These are phyloP conservation scores for Pangasianodon gigas DNA, from an alignment of 2,113 vertebrate genomes.

Conservation along the genomic window DNA sequence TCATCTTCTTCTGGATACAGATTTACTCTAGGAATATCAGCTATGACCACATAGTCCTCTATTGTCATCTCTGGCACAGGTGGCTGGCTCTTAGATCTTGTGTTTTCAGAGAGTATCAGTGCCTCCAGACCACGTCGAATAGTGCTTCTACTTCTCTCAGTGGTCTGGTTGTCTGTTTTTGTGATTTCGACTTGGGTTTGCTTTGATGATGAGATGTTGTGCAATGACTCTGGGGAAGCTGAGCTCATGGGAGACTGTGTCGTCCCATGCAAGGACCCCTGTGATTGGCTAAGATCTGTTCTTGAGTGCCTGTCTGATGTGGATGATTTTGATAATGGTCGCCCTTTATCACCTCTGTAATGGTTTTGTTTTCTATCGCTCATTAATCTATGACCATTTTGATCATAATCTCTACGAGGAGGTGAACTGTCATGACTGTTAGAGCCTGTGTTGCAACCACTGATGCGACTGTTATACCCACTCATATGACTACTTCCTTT, in stretches of 20 bases:
- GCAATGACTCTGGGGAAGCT: constrained; percentile 50
- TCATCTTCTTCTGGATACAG: constrained; percentile 78
- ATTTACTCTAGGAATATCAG: constrained; percentile 84
- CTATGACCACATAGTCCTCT: constrained; percentile 87
- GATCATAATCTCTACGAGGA: constrained; percentile 22
- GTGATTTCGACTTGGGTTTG: constrained; percentile 42
- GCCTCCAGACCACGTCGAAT: constrained; percentile 66
- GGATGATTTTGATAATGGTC: constrained; percentile 10
- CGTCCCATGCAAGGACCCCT: constrained; percentile 65
- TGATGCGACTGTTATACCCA: constrained; percentile 35
- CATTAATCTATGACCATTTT: constrained; percentile 12
- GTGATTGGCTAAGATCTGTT: constrained; percentile 55
- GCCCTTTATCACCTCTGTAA: constrained; percentile 17
- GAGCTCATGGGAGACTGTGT: constrained; percentile 63
- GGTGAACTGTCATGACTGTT: constrained; percentile 50
- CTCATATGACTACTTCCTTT: constrained; percentile 54
- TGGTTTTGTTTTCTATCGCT: constrained; percentile 19
- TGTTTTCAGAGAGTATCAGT: constrained; percentile 67
- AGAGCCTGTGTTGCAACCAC: constrained; percentile 36
- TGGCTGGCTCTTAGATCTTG: constrained; percentile 45
- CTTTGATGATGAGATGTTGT: constrained; percentile 57
- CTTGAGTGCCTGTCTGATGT: constrained; percentile 30
- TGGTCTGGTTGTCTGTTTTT: constrained; percentile 52
- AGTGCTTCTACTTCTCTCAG: constrained; percentile 66
- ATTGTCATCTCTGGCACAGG: constrained; percentile 74